phyloP scores from a whole-genome alignment of 2,888 invertebrate genomes.

The Prenolepis imparis region DNA sequence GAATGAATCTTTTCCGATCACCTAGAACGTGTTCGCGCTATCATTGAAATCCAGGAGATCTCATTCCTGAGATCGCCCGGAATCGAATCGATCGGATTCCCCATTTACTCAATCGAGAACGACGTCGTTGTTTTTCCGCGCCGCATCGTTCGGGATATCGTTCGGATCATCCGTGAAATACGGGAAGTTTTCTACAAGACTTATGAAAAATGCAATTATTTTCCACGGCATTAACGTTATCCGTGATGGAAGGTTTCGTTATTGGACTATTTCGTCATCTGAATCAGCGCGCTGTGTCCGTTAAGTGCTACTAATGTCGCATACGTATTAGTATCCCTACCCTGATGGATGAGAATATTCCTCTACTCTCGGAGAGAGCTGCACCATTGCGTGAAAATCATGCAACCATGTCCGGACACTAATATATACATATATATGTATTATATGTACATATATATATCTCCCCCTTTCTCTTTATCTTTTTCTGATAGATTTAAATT shows the following conservation, averaged over 20 bases:
- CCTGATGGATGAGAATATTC: conserved; percentile 56
- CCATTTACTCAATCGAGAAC: conserved; percentile 15
- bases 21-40: neutral
- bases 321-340: conserved; percentile 30
- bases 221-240: conserved; percentile 24
- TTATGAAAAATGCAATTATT: conserved; percentile 40
- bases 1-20: conserved; percentile 11
- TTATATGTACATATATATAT: neutral
- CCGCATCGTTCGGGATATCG: neutral
- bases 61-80: neutral
- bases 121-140: neutral
- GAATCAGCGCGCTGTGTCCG: conserved; percentile 47
- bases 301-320: conserved; percentile 55
- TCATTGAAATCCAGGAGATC: neutral
- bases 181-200: neutral
- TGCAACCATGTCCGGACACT: conserved; percentile 33
- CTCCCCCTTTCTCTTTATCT: too few species aligned
- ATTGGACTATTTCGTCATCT: conserved; percentile 44
- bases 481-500: neutral
- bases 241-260: conserved; percentile 50
- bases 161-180: neutral
- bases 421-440: conserved; percentile 16
- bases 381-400: conserved; percentile 50
- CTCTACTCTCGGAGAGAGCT: conserved; percentile 31
- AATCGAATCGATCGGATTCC: conserved; percentile 5